These are phyloP conservation scores for Planococcus citri DNA, from an alignment of 1,140 invertebrate genomes.

Conservation along the genomic window DNA sequence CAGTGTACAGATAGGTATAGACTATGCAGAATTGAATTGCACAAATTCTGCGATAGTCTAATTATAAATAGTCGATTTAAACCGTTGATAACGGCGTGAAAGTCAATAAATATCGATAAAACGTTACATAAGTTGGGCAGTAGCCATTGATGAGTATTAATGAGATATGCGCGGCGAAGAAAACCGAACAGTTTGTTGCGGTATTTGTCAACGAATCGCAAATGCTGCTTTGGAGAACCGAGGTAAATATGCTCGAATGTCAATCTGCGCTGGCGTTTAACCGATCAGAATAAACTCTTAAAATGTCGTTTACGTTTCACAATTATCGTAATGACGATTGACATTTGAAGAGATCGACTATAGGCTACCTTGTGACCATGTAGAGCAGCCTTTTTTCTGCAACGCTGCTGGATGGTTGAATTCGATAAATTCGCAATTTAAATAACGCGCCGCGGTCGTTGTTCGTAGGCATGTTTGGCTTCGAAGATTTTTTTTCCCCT, in stretches of 20 bases:
- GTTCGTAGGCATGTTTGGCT: no score
- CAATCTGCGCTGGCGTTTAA: not conserved
- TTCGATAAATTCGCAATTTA: not conserved
- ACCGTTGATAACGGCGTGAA: not conserved
- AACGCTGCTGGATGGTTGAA: not conserved
- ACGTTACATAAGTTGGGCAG: conserved; percentile 4
- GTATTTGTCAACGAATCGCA: not conserved
- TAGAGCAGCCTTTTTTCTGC: no score
- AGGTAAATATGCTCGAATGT: not conserved
- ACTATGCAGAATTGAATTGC: not conserved
- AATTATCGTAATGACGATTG: not conserved
- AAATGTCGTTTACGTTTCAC: not conserved
- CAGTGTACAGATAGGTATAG: no score
- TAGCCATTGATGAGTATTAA: conserved; percentile 16
- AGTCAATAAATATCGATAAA: conserved; percentile 20
- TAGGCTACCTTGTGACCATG: no score
- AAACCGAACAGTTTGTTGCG: not conserved
- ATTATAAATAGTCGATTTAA: conserved; percentile 14
- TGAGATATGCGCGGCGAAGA: not conserved
- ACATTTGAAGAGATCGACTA: not conserved
- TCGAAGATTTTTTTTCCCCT: no score
- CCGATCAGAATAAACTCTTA: not conserved
- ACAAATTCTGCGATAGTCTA: not conserved
- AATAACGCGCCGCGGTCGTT: not conserved
- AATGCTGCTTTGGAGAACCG: no score